Evolutionary conservation across 2,113 vertebrate species (phyloP), one percentile per base, ranked within the genome.

Genomic region (Azemiops feae): DNA sequence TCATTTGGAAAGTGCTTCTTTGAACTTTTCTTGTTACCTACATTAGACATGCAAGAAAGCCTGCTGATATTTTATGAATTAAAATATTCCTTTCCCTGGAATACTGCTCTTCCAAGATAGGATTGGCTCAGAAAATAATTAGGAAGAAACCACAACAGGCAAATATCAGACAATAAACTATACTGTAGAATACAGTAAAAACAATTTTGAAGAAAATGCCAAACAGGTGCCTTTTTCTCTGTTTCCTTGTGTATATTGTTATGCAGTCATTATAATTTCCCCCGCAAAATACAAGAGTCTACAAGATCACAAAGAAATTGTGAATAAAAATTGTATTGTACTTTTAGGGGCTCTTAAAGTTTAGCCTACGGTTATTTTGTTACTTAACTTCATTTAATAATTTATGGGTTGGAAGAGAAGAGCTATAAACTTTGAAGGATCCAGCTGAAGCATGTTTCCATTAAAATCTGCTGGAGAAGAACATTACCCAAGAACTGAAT

Each of bases 1-100:
- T 99, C 99, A 5, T 98, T 98, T 81, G 99, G 99, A 91, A 99
- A 98, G 88, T 98, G 98, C 96, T 98, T 99, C 97, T 97, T 98
- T 52, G 96, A 94, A 94, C 97, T 97, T 93, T 97, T 96, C 94
- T 99, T 99, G 96, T 95, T 98, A 93, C 97, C 99, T 99, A 92
- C 64, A 95, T 92, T 86, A 25, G 45, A 92, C 92, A 94, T 7
- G 34, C 27, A 60, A 53, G 96, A 53, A 96, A 86, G 45, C 16
- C 18, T 50, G 4, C 16, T 20, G 74, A 93, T 4, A 88, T 53
- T 5, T 64, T 91, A 85, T 94, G 52, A 85, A 58, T 2, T n/a
- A 88, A 39, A 52, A 22, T 30, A 60, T 47, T 52, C 7, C 74
- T 69, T 12, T 81, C 74, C 34, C 69, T 81, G n/a, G 69, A 81